Percentiles rank a stretch among this genome's conserved stretches.
Evolutionary conservation across 1,140 invertebrate genomes (phyloP).

Genomic region (Rhyacophila brunnea): DNA sequence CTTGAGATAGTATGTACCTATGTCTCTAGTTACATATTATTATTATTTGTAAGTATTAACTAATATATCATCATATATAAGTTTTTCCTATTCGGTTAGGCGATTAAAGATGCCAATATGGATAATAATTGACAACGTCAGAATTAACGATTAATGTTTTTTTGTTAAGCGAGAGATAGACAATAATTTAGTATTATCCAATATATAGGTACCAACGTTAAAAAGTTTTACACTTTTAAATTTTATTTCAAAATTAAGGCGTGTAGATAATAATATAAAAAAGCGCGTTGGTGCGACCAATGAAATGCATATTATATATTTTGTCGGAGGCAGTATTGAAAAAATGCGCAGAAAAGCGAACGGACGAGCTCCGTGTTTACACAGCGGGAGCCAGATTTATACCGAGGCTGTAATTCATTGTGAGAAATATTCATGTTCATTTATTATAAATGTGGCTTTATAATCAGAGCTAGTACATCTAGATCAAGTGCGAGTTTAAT

Average conservation of each 20-base stretch:
- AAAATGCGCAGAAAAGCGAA: conserved; percentile 19
- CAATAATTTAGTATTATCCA: too few species aligned
- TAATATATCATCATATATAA: too few species aligned
- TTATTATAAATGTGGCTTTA: conserved; percentile 22
- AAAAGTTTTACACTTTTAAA: too few species aligned
- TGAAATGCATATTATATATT: neutral
- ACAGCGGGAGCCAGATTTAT: conserved; percentile 33
- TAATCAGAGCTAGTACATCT: conserved; percentile 14
- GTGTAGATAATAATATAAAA: neutral
- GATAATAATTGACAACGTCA: too few species aligned
- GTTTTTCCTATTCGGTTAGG: too few species aligned
- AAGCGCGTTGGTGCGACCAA: neutral
- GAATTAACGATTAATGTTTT: too few species aligned
- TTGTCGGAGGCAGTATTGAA: conserved; percentile 19
- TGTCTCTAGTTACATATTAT: too few species aligned
- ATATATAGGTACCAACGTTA: too few species aligned
- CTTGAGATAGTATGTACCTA: too few species aligned
- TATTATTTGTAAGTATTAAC: too few species aligned
- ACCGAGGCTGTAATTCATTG: conserved; percentile 22
- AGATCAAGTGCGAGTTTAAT: conserved; percentile 19
- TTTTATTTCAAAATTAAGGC: neutral
- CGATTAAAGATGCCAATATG: too few species aligned
- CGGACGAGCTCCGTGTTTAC: conserved; percentile 20
- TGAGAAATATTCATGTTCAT: conserved; percentile 32
- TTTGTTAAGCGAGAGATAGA: too few species aligned